Percentiles rank a stretch among this genome's conserved stretches.
Conservation (phyloP, 1,140 invertebrate genomes). For the Pinna nobilis region DNA sequence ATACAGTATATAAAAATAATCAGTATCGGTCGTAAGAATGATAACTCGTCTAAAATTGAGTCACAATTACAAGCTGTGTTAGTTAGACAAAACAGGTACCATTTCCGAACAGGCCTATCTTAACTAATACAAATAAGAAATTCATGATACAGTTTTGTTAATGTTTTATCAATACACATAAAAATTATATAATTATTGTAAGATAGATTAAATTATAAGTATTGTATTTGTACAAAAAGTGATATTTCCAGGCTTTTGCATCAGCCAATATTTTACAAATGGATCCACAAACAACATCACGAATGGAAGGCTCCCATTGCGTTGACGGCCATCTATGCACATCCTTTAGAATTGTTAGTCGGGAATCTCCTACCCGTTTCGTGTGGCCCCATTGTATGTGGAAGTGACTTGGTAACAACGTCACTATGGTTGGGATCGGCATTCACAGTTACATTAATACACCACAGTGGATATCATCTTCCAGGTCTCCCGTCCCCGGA, state of each 20-base stretch:
- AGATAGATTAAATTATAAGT: background rate
- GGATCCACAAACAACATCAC: constrained; percentile 88
- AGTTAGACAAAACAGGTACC: too few relatives aligned
- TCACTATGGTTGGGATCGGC: constrained; percentile 89
- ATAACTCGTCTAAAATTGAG: background rate
- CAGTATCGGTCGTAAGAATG: background rate
- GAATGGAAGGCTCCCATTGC: constrained; percentile 70
- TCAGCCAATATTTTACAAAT: constrained; percentile 84
- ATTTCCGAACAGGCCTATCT: too few relatives aligned
- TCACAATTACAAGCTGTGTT: background rate
- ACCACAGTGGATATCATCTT: constrained; percentile 92
- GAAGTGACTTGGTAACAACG: constrained; percentile 86
- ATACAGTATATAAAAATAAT: background rate
- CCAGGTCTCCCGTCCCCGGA: constrained; percentile 91
- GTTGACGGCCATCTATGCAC: constrained; percentile 88
- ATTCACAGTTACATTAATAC: constrained; percentile 86
- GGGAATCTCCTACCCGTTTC: constrained; percentile 88
- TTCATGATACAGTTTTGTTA: background rate
- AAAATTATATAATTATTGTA: background rate
- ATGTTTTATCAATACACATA: background rate
- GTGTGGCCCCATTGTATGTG: constrained; percentile 85
- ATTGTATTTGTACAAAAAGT: too few relatives aligned
- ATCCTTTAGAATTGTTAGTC: constrained; percentile 90
- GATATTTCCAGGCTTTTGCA: constrained; percentile 83
- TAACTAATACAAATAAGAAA: background rate